Base-by-base conservation (phyloP, 2,113 vertebrate species). In the Pseudopodoces humilis region DNA sequence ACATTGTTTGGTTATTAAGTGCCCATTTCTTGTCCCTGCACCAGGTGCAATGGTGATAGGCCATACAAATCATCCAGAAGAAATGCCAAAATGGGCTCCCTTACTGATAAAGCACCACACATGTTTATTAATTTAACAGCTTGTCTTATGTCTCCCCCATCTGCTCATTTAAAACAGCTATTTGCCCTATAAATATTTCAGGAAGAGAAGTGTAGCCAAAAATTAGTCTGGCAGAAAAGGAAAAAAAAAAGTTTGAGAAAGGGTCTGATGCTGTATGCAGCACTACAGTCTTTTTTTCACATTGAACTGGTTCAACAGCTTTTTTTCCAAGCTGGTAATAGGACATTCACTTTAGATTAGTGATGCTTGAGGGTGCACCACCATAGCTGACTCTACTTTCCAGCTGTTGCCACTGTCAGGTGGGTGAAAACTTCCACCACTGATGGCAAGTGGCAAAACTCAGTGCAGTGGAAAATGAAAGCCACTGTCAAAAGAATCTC, bases 1-100 rank as follows among this genome's bases (percentile, higher is more conserved):
- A 98, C 97, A 98, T 98, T 98, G 98, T 98, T 98, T 98, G 98
- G 97, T 98, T 98, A 98, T 98, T 98, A 98, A 99, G 98, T 98
- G 98, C 97, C 98, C 98, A 96, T 98, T 98, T 98, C 97, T 94
- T 97, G 97, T 98, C 97, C 95, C 97, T 75, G 96, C 89, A 98
- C 98, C 98, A 98, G 97, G 98, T 98, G 98, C 98, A 98, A 97
- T 97, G 97, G 97, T 97, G 94, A 97, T 98, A 98, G 98, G 98
- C 97, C 97, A 97, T 97, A 98, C 97, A 95, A 98, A 95, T 98
- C 95, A 97, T 97, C 95, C 78, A 91, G 96, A 98, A 97, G 96
- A 98, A 97, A 97, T 97, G 97, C 98, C 97, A 98, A 97, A 97
- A 97, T 97, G 95, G 96, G 97, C 86, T 97, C 92, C 95, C 94